These are phyloP conservation scores for Zaprionus gabonicus DNA, from an alignment of 1,140 invertebrate species.

Conservation along the genomic window DNA sequence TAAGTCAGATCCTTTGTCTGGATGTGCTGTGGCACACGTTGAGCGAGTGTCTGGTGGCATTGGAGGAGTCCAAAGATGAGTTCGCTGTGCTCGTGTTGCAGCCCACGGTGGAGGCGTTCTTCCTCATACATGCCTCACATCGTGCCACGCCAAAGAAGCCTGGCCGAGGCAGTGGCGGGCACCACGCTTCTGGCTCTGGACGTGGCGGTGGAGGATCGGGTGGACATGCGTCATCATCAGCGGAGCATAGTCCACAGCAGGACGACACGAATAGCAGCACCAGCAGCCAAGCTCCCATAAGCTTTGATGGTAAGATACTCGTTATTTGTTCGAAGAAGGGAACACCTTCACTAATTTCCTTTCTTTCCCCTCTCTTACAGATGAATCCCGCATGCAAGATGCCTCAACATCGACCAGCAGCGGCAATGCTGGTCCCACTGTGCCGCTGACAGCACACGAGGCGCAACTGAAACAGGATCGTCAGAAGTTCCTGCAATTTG, in stretches of 20 bases:
- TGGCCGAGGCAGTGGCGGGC: constrained; percentile 14
- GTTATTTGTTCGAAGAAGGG: fast-evolving
- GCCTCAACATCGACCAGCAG: constrained; percentile 34
- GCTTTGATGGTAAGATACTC: constrained; percentile 31
- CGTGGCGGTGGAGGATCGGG: neutral
- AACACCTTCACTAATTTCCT: neutral
- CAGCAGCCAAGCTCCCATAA: constrained; percentile 39
- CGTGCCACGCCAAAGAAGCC: constrained; percentile 78
- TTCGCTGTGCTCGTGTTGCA: constrained; percentile 96
- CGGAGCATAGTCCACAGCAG: constrained; percentile 52
- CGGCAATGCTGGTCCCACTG: neutral
- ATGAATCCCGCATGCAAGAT: constrained; percentile 62
- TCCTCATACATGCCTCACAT: constrained; percentile 92
- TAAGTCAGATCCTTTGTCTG: constrained; percentile 91
- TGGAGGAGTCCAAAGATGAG: constrained; percentile 95
- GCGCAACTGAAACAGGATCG: constrained; percentile 85
- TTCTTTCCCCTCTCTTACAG: neutral
- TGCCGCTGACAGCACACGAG: constrained; percentile 53
- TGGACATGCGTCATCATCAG: constrained; percentile 1
- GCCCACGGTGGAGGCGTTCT: constrained; percentile 96
- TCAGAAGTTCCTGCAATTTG: constrained; percentile 93
- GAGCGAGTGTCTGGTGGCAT: constrained; percentile 91
- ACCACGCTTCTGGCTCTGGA: neutral
- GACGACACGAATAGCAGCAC: constrained; percentile 59
- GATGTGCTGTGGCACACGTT: constrained; percentile 92